These are phyloP conservation scores for Chrysolina oricalcia DNA, from an alignment of 2,888 invertebrate species.

Conservation along the genomic window DNA sequence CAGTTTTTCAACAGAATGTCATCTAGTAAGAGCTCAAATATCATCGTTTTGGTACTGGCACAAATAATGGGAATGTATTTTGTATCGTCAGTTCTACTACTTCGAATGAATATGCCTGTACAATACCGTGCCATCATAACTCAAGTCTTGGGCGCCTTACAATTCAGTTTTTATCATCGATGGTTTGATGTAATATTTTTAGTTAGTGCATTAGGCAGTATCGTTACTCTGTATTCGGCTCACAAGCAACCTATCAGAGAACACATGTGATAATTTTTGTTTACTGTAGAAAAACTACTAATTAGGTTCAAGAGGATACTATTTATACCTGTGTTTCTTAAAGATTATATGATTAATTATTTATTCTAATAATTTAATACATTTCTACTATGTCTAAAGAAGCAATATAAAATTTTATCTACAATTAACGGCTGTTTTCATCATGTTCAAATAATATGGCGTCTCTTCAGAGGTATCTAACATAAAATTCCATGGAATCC, in stretches of 20 bases:
- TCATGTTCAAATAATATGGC: background rate
- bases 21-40: conserved; percentile 98
- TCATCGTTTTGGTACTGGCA: conserved; percentile 96
- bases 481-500: too few relatives aligned
- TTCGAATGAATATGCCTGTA: conserved; percentile 99
- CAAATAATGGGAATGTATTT: conserved; percentile 99
- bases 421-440: background rate
- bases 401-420: background rate
- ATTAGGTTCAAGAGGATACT: background rate
- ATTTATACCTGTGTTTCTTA: background rate
- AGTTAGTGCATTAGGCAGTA: conserved; percentile 95
- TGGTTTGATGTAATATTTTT: conserved; percentile 99
- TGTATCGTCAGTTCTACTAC: conserved; percentile 95
- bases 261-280: conserved; percentile 55
- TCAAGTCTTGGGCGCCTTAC: conserved; percentile 95
- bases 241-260: conserved; percentile 79
- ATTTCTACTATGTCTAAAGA: background rate
- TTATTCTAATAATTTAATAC: conserved; percentile 11
- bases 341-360: background rate
- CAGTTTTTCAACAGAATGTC: conserved; percentile 99
- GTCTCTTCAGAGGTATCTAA: background rate
- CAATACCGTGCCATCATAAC: conserved; percentile 96
- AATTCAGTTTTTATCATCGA: conserved; percentile 99
- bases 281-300: background rate
- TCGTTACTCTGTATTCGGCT: conserved; percentile 95